A percentile compares a stretch with the other conserved stretches of the same genome.
These are phyloP conservation scores for Burhinus bistriatus DNA, from an alignment of 2,113 vertebrate genomes.

Conservation along the genomic window DNA sequence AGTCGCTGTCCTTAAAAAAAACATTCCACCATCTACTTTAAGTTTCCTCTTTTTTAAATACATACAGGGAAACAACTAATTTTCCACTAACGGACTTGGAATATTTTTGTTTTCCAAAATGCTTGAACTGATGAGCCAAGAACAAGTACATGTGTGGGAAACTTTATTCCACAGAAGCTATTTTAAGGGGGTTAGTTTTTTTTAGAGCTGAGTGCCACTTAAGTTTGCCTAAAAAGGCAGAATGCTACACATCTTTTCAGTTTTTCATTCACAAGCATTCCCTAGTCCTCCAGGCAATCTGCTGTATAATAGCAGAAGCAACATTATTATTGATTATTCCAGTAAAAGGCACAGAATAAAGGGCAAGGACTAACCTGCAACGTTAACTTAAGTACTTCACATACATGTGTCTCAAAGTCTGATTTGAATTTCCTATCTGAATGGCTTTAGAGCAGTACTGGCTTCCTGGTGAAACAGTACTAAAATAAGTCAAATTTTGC, in stretches of 20 bases:
- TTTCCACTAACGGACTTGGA: neutral
- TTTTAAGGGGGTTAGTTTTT: neutral
- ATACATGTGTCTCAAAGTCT: rapidly evolving
- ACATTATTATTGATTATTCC: neutral
- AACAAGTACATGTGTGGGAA: neutral
- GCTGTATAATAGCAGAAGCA: neutral
- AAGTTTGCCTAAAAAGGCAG: neutral
- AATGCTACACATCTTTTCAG: neutral
- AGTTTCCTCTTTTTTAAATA: neutral
- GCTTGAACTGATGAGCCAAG: neutral
- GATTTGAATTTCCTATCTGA: neutral
- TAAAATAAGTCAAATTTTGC: neutral
- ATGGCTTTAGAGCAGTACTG: neutral
- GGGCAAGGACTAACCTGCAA: neutral
- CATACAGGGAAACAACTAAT: neutral
- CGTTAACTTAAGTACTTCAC: neutral
- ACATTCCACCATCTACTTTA: neutral
- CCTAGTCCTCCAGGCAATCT: neutral
- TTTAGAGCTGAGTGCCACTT: neutral
- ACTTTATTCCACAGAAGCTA: neutral
- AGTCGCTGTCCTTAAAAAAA: neutral
- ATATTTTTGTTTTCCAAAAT: neutral
- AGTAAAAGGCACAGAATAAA: neutral
- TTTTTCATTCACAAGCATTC: neutral
- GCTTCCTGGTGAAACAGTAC: neutral